Evolutionary conservation across 2,113 vertebrate species (phyloP), one percentile per base, ranked within the genome.

Genomic region (Hippocampus guttulatus): DNA sequence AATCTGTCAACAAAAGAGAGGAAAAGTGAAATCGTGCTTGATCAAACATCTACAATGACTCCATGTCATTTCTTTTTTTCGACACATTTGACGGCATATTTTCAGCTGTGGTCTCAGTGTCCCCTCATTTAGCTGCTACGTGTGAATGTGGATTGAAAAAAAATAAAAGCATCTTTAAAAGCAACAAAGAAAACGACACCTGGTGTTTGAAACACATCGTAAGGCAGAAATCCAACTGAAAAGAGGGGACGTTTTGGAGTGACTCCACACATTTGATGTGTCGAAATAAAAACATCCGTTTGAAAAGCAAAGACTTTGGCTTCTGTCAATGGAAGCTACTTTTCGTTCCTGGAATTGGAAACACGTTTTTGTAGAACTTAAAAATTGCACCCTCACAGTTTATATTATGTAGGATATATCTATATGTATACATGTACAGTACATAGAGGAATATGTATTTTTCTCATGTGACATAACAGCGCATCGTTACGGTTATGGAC

Each of bases 231-330:
- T 14, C 33, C 5, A 6, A 38, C 30, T 38, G 33, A 18, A 18
- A 15, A 61, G 73, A 74, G 61, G 27, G 16, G 11, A 74, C 70
- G 66, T 73, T 79, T 76, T 60, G 69, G 67, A 69, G 78, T 74
- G 64, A 76, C 55, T 61, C 33, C 74, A 85, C 84, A 78, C 87
- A 88, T 88, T 74, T 86, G 71, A 89, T 89, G 88, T 25, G 73
- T 70, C 70, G 30, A 41, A 82, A 51, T n/a, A 70, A 81, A 77
- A 83, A 85, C 73, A 77, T 64, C 68, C 60, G 78, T 27, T 45
- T 73, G 33, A 18, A 60, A 86, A 86, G 62, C 6, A 80, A 88
- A 90, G 79, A 88, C 84, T 89, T 89, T 88, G 87, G 88, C 83
- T 83, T 88, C 75, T 79, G 75, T 80, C 71, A 41, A 75, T 70